Evolutionary conservation across 2,113 vertebrate genomes (phyloP).

Genomic region (Calyptommatus sinebrachiatus): DNA sequence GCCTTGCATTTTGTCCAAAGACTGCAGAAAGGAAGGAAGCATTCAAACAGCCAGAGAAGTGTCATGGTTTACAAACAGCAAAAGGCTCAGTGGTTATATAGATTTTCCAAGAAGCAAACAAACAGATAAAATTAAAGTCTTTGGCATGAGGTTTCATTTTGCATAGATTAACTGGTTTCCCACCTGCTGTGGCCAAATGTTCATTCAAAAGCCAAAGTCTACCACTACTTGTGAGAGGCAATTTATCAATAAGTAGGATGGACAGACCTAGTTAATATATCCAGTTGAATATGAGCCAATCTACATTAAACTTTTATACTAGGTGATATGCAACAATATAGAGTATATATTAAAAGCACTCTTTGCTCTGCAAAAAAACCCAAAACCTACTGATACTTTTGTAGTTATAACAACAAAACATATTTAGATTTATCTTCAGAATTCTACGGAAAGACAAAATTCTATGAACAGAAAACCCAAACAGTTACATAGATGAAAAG

Average conservation of each 20-base stretch:
- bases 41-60: accelerated
- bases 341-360: too few species aligned
- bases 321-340: too few species aligned
- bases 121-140: neutral
- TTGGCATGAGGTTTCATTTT: neutral
- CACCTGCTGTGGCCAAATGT: accelerated
- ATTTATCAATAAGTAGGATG: accelerated
- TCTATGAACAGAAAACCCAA: neutral
- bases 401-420: neutral
- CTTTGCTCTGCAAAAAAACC: neutral
- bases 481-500: neutral
- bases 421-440: too few species aligned
- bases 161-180: neutral
- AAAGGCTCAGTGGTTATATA: neutral
- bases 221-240: accelerated
- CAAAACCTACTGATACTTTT: neutral
- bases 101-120: neutral
- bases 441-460: neutral
- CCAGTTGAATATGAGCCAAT: accelerated
- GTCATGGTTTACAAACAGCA: accelerated
- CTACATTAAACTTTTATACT: accelerated
- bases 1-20: conserved; percentile 12
- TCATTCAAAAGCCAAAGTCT: neutral
- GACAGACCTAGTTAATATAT: accelerated
- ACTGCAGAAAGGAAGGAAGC: neutral